Evolutionary conservation across 2,113 vertebrate genomes (phyloP).

Genomic region (Columbina picui): DNA sequence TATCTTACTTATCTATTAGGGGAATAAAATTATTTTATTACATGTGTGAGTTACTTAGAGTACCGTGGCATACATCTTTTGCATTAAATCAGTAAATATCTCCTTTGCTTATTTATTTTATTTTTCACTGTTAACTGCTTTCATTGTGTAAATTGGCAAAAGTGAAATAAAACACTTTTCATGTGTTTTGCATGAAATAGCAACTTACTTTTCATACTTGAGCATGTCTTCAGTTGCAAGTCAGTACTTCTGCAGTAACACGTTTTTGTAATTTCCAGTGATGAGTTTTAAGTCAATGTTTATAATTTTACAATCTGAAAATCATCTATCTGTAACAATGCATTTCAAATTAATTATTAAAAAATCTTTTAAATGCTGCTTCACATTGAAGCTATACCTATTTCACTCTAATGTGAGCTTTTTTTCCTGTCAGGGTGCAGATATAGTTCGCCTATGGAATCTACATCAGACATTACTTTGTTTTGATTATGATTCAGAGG

Average conservation of each 20-base stretch:
- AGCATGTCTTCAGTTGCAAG: neutral
- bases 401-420: neutral
- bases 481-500: slow-evolving; percentile 85
- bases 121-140: neutral
- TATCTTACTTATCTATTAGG: neutral
- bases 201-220: neutral
- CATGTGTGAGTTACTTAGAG: neutral
- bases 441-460: slow-evolving; percentile 84
- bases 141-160: neutral
- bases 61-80: neutral
- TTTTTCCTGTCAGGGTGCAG: slow-evolving; percentile 74
- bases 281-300: neutral
- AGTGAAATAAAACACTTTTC: neutral
- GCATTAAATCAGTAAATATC: neutral
- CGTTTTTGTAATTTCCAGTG: neutral
- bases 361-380: neutral
- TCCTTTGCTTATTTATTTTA: neutral
- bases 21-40: neutral
- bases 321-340: neutral
- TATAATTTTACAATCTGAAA: neutral
- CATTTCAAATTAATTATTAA: neutral
- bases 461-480: slow-evolving; percentile 82
- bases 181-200: neutral
- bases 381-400: neutral
- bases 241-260: neutral